phyloP scores from a whole-genome alignment of 2,113 vertebrate species.

The Scolopax mira region DNA sequence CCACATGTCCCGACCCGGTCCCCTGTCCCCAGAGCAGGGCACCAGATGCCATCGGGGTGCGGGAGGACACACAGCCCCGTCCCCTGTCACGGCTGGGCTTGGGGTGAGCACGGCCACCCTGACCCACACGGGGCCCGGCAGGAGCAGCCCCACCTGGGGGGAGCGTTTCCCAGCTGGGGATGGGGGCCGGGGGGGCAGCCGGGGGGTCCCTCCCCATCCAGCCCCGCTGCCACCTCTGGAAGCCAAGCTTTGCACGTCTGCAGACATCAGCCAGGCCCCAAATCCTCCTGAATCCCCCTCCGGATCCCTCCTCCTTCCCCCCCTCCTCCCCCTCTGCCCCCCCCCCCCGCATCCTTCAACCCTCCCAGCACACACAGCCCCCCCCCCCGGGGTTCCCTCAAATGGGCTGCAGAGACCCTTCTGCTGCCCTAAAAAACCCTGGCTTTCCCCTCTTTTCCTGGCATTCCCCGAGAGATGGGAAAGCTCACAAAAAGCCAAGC shows the following conservation, averaged over 20 bases:
- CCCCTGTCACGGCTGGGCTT: neutral
- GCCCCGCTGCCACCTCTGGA: neutral
- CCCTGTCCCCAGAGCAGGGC: neutral
- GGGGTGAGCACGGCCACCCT: neutral
- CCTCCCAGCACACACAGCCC: too few relatives aligned
- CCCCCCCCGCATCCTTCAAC: rapidly evolving
- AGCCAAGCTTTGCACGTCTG: neutral
- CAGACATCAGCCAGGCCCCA: too few relatives aligned
- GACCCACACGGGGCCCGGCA: neutral
- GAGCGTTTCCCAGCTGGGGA: neutral
- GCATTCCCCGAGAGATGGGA: rapidly evolving
- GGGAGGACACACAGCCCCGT: rapidly evolving
- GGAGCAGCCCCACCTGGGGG: neutral
- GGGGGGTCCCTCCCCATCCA: neutral
- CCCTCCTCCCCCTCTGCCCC: too few relatives aligned
- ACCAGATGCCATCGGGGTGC: neutral
- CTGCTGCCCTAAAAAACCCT: neutral
- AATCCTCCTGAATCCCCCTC: too few relatives aligned
- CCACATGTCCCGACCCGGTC: rapidly evolving
- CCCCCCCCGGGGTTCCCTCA: neutral
- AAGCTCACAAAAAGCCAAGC: rapidly evolving
- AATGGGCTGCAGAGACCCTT: neutral
- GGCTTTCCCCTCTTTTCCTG: neutral
- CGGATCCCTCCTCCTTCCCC: neutral
- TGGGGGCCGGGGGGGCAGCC: neutral